phyloP scores from a whole-genome alignment of 1,140 invertebrate species.

The Euwallacea similis region DNA sequence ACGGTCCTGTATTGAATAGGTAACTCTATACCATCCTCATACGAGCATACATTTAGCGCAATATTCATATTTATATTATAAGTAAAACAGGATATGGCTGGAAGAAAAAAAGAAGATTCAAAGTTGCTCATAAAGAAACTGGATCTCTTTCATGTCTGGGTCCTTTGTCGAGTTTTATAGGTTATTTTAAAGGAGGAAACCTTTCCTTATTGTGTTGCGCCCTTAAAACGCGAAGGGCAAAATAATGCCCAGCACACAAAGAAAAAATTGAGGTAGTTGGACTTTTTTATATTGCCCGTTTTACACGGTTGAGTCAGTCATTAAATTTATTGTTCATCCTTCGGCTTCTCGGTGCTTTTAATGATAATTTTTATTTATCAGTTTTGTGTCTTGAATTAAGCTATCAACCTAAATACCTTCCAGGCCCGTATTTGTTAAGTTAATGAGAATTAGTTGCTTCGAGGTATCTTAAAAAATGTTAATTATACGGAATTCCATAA shows the following conservation, averaged over 20 bases:
- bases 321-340: no score
- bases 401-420: no score
- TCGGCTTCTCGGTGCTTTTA: no score
- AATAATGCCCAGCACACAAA: conserved; percentile 2
- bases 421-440: no score
- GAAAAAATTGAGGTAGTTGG: conserved; percentile 2
- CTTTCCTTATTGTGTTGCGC: conserved; percentile 27
- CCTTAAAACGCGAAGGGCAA: conserved; percentile 17
- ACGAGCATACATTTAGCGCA: conserved; percentile 1
- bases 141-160: conserved; percentile 27
- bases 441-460: no score
- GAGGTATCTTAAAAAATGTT: no score
- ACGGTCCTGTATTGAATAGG: conserved; percentile 1
- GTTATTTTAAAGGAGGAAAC: conserved; percentile 33
- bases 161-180: conserved; percentile 33
- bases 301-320: no score
- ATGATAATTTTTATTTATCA: no score
- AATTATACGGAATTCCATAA: no score
- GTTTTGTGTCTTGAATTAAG: no score
- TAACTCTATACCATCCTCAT: conserved; percentile 13
- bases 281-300: not conserved
- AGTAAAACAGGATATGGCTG: conserved; percentile 22
- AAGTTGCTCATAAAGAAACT: conserved; percentile 31
- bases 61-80: conserved; percentile 33
- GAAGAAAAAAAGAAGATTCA: conserved; percentile 12